Evolutionary conservation across 2,113 vertebrate genomes (phyloP), one percentile per base, ranked within the genome.

Genomic region (Coryphaenoides rupestris): DNA sequence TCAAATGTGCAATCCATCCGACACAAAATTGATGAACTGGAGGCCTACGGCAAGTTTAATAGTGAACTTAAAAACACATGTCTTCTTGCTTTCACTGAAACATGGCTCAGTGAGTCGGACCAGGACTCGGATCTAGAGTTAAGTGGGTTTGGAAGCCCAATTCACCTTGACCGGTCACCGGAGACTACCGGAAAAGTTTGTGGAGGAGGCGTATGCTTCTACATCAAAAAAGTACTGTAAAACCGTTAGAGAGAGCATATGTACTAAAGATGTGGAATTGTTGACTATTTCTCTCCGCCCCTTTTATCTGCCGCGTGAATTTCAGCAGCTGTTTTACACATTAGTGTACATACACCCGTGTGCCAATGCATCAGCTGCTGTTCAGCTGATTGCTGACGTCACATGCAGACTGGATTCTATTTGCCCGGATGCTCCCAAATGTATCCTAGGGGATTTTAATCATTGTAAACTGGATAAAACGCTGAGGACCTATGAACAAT

Each of bases 401-500:
- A 61, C 33, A 12, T n/a, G 47, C 9, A 61, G 16, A 49, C 59
- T 61, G 19, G 59, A 53, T 5, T 14, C 15, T 4, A 24, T 63
- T 9, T 63, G 61, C 58, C 58, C 19, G 5, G 49, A 53, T 1
- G 57, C 65, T 2, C 57, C 47, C 1, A 67, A 52, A 52, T 53
- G 52, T 19, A 26, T 60, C 17, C 17, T 53, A 1, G 10, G 10
- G 6, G 10, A 53, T 53, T 67, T 60, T 50, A 67, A 59, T 50
- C 46, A 59, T 10, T 67, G 65, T 21, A 19, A 53, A 1, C 17
- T 60, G 6, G 52, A 52, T 33, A 59, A 28, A 19, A 53, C 65
- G 16, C 12, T 67, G 47, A 67, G 22, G 22, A 50, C 65, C 2
- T 67, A 60, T 67, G 65, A 60, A 19, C 65, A 60, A 50, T 67